Base-by-base conservation (phyloP, 2,797 vertebrate genomes). In the Threskiornis aethiopicus region DNA sequence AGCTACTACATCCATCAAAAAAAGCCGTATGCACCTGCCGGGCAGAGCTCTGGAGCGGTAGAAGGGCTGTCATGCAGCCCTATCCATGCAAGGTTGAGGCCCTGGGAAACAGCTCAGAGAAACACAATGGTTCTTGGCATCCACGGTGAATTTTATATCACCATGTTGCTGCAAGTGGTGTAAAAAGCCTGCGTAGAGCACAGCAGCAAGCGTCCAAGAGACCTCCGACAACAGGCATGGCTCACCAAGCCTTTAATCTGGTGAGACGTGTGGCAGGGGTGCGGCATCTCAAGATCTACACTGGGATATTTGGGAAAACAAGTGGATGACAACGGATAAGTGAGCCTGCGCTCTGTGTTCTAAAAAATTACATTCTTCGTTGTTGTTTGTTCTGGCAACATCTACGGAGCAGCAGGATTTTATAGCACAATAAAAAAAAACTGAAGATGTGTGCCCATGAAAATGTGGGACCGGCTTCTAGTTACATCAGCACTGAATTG, bases 301-400 rank as follows among this genome's bases (percentile, higher is more conserved):
- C 17, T 1, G 13, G 64, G 61, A 77, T 84, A 66, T n/a, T 17
- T 78, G 89, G 72, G 78, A 72, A 71, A 89, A 88, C n/a, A 94
- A 94, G 71, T 6, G 16, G 80, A 93, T 78, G 89, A 84, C 24
- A 84, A 95, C 8, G 8, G 72, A 49, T 49, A 76, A 0, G 2
- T 42, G 42, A 86, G 81, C 13, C 54, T 82, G 61, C 57, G 73
- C 82, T 88, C 57, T n/a, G 18, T 8, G 41, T 76, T 89, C 83
- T 77, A 57, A 95, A 92, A 37, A 61, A 54, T 35, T 13, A 54
- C n/a, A 17, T 69, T 82, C 81, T 95, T 66, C 42, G 37, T n/a
- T 62, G 59, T 18, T 94, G 85, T 90, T 97, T 95, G 51, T 78
- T 92, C 93, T 97, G 97, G 97, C 88, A 72, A 21, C 7, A 6